Evolutionary conservation across 2,113 vertebrate species (phyloP).

Genomic region (Onychorhynchus coronatus): DNA sequence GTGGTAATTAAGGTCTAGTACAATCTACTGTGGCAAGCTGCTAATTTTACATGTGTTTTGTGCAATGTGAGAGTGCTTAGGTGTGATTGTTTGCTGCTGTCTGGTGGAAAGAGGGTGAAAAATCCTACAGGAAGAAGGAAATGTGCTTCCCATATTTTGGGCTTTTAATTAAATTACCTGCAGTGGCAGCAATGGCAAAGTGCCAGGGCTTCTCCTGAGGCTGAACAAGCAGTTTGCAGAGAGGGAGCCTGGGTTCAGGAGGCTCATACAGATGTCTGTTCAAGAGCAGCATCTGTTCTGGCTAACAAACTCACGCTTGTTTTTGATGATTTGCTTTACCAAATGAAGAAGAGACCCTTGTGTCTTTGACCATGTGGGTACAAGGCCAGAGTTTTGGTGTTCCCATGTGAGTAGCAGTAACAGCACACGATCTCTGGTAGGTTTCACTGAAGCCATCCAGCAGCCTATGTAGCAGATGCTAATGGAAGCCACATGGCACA

Average conservation of each 20-base stretch:
- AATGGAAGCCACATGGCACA: neutral
- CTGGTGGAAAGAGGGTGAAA: neutral
- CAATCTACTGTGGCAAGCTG: neutral
- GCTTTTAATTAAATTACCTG: neutral
- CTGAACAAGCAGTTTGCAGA: neutral
- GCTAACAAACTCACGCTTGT: rapidly evolving
- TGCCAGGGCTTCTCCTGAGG: neutral
- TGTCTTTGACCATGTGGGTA: neutral
- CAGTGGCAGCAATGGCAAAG: neutral
- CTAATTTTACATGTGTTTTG: neutral
- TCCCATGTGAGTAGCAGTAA: rapidly evolving
- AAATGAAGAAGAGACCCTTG: neutral
- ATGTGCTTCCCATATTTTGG: neutral
- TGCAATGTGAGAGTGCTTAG: neutral
- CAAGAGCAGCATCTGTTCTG: neutral
- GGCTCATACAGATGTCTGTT: neutral
- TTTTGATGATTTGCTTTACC: neutral
- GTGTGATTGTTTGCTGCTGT: neutral
- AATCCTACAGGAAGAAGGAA: neutral
- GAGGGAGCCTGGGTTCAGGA: neutral
- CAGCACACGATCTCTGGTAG: rapidly evolving
- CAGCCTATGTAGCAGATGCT: neutral
- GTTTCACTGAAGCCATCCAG: neutral
- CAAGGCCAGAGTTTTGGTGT: neutral
- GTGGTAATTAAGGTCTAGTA: neutral